phyloP scores from a whole-genome alignment of 2,113 vertebrate genomes.

The Dipodomys spectabilis region DNA sequence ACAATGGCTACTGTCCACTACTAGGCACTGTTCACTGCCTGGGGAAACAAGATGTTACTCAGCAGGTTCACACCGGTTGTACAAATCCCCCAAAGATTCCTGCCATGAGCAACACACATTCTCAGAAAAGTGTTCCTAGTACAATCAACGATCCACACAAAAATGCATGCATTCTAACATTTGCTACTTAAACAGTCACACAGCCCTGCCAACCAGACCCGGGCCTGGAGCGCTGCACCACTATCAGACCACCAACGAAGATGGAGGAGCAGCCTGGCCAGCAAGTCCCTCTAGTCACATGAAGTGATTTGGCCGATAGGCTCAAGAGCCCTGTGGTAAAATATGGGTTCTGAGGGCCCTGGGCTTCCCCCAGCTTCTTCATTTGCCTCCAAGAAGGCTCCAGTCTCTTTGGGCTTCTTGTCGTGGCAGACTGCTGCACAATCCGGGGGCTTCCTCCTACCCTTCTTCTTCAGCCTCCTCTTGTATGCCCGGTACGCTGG shows the following conservation, averaged over 20 bases:
- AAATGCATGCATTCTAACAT: not conserved
- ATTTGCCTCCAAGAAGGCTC: slow-evolving; percentile 51
- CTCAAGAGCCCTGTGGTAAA: not conserved
- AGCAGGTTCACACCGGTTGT: not conserved
- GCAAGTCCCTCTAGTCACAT: not conserved
- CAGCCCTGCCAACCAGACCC: not conserved
- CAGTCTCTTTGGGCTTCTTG: slow-evolving; percentile 17
- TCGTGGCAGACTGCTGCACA: not conserved
- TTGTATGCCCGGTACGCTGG: slow-evolving; percentile 82
- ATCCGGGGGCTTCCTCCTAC: not conserved
- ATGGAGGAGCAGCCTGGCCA: not conserved
- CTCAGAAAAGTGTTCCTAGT: not conserved
- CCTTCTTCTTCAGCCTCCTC: slow-evolving; percentile 39
- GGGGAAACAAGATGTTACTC: not conserved
- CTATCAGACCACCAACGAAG: not conserved
- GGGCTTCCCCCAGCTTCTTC: not conserved
- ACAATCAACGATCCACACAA: not conserved
- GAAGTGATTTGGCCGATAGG: not conserved
- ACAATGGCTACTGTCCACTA: not conserved
- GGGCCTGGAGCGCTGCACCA: not conserved
- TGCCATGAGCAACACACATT: not conserved
- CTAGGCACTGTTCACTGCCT: not conserved
- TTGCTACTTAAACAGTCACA: not conserved
- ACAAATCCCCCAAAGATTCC: not conserved
- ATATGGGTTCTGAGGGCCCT: not conserved